Base-by-base conservation (phyloP, 2,888 invertebrate species). In the Epistrophe grossulariae region DNA sequence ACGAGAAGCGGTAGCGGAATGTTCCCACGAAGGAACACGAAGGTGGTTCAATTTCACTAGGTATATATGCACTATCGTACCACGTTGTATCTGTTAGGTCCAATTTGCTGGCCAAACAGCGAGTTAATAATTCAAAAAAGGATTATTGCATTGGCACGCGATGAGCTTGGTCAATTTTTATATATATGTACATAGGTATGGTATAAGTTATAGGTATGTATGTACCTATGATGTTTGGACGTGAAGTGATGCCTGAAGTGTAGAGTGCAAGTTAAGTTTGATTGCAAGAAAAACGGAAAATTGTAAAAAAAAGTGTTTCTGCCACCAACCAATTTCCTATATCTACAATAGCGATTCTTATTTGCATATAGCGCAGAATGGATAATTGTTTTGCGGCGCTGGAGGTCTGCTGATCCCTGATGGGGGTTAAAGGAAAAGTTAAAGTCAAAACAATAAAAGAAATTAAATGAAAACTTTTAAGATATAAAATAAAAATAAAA, bases 131-230 rank as follows among this genome's bases (percentile, higher is more conserved):
- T 87, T 87, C 79, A 87, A 59, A 87, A 17, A 85, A 78, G 83
- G 83, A 87, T 87, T 74, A 87, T 87, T 87, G 82, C 83, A 59
- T 59, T 62, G 87, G 87, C 87, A 87, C 87, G 87, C 87, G 87
- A 87, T 87, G 71, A 74, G 64, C 38, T 40, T 35, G 35, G 17
- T 17, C 59, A 59, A 55, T 59, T 59, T 59, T 59, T 59, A n/a
- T 59, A n/a, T 57, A 1, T 52, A 50, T 11, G 19, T 55, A n/a
- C 4, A 19, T 4, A 11, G 19, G 24, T 52, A 19, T 10, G 19
- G 17, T 17, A 10, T 9, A 15, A 15, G 13, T 31, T n/a, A 31
- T 28, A 48, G 43, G 28, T 17, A n/a, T n/a, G n/a, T n/a, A n/a
- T n/a, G n/a, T n/a, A n/a, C n/a, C n/a, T 4, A 17, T 17, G 4